phyloP scores from a whole-genome alignment of 1,140 invertebrate genomes.

The Drosophila guanche region DNA sequence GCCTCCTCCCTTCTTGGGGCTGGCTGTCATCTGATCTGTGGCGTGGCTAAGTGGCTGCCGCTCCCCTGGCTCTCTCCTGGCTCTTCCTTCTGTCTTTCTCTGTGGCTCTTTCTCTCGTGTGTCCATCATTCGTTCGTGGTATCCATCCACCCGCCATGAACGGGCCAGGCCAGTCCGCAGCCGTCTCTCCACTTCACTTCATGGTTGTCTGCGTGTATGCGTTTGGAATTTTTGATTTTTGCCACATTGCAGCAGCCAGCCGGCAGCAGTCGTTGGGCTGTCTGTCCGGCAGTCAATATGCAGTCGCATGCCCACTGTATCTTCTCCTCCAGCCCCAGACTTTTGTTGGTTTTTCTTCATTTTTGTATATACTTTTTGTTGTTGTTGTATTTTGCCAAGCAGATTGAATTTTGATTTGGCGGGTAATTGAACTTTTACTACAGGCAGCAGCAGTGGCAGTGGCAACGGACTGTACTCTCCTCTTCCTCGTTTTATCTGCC shows the following conservation, averaged over 20 bases:
- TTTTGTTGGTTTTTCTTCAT: constrained; percentile 55
- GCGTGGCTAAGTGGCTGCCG: constrained; percentile 70
- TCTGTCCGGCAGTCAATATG: constrained; percentile 61
- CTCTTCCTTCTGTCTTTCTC: background rate
- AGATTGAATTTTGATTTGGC: constrained; percentile 81
- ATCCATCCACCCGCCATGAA: constrained; percentile 58
- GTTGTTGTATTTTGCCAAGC: constrained; percentile 38
- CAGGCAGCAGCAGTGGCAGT: constrained; percentile 24
- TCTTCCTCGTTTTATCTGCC: background rate
- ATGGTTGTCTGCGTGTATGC: constrained; percentile 78
- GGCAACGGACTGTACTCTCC: background rate
- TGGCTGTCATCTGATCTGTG: constrained; percentile 78
- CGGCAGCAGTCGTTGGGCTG: constrained; percentile 6
- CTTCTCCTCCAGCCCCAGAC: constrained; percentile 15
- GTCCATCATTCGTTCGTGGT: constrained; percentile 17
- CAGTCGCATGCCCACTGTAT: constrained; percentile 7
- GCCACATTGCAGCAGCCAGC: constrained; percentile 69
- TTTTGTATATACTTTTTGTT: constrained; percentile 30
- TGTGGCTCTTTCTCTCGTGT: background rate
- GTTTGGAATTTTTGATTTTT: constrained; percentile 80
- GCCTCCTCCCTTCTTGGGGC: constrained; percentile 49
- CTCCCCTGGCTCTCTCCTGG: constrained; percentile 16
- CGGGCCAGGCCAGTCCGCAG: constrained; percentile 3
- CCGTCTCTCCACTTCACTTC: constrained; percentile 47
- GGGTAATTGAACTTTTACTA: constrained; percentile 81